Evolutionary conservation across 2,797 vertebrate genomes (phyloP).

Genomic region (Hyperoplus lanceolatus): DNA sequence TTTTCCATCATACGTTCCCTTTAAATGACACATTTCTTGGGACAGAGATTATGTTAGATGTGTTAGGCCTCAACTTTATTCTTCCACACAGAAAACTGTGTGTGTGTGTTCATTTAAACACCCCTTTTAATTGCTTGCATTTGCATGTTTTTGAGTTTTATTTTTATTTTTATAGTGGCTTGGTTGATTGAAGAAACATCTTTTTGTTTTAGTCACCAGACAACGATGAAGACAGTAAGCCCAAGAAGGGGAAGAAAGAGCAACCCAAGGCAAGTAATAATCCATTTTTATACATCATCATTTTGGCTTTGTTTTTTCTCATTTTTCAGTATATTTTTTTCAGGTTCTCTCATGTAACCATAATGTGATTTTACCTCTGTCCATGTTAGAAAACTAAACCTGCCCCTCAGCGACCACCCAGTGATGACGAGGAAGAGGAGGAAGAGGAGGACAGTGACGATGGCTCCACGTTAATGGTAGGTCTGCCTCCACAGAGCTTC

Average conservation of each 20-base stretch:
- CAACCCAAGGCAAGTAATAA: constrained; percentile 57
- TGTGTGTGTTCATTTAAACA: not conserved
- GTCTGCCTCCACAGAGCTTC: not conserved
- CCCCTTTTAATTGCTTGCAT: not conserved
- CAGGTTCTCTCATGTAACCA: not conserved
- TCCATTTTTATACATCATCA: too few species aligned
- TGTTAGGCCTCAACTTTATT: not conserved
- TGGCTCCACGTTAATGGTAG: constrained; percentile 82
- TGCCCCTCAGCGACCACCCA: constrained; percentile 32
- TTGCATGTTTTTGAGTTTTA: not conserved
- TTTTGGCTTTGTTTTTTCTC: not conserved
- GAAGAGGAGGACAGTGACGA: constrained; percentile 76
- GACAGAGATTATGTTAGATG: too few species aligned
- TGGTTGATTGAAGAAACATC: not conserved
- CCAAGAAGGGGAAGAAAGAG: constrained; percentile 71
- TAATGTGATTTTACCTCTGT: not conserved
- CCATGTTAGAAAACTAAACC: constrained; percentile 72
- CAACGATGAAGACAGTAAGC: constrained; percentile 59
- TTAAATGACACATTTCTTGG: too few species aligned
- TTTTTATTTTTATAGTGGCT: not conserved
- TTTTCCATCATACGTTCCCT: too few species aligned
- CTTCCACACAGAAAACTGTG: not conserved
- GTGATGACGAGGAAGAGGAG: constrained; percentile 76
- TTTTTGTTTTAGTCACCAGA: constrained; percentile 38
- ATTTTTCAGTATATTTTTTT: not conserved